Base-by-base conservation (phyloP, 2,888 invertebrate genomes). In the Hanleya hanleyi region DNA sequence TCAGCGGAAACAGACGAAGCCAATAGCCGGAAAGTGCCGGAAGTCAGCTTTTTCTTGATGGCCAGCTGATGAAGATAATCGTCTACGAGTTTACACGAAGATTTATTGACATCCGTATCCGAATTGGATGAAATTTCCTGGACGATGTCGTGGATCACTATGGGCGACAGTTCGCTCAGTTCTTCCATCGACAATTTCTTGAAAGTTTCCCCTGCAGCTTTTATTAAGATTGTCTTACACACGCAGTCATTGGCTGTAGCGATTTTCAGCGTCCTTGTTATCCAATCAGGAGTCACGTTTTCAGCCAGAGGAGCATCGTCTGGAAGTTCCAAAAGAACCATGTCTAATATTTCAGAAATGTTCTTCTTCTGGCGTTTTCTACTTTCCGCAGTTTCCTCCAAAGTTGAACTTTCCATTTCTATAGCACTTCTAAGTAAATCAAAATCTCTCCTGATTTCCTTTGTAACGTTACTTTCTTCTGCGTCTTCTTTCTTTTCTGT, bases 21-120 rank as follows among this genome's bases (percentile, higher is more conserved):
- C 69, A 90, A 77, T 22, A 85, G 81, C 37, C 83, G 83, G 77
- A 88, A 90, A 0, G 85, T 85, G 57, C 88, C 89, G 0, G 84
- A 80, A 6, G 85, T 85, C 7, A 90, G 81, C 32, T 86, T 80
- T 6, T 86, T 86, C 71, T 84, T 84, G 26, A 80, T 76, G 15
- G 86, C 85, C 84, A 87, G 83, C 67, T 87, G 86, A 32, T 83
- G 77, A 77, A 88, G 81, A 77, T 88, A 88, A 26, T 80, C 83
- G 73, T 89, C 88, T 9, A 88, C 82, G 12, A 88, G 79, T 22
- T 78, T 75, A 64, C 86, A 85, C 38, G 81, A 18, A 12, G 38
- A 62, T 0, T 83, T 83, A 36, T 81, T 80, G 33, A 81, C 74
- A 26, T 77, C 77, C 65, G 81, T 77, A 49, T 70, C 77, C 12